Evolutionary conservation across 2,797 vertebrate species (phyloP).

Genomic region (Thunnus albacares): DNA sequence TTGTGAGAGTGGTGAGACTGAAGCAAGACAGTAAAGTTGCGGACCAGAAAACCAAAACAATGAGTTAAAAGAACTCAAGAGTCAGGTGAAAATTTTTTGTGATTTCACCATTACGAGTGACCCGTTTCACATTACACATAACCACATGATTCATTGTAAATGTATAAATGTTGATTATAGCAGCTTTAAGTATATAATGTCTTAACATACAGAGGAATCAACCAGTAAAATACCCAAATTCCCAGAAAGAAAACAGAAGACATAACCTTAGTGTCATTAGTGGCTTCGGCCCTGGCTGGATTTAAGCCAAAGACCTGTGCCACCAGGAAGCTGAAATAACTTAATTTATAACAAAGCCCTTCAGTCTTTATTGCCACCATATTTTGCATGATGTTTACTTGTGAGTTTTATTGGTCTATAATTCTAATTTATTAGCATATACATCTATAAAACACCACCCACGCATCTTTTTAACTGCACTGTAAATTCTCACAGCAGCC

Average conservation of each 20-base stretch:
- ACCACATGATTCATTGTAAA: background rate
- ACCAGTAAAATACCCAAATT: background rate
- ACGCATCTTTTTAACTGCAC: slow-evolving; percentile 35
- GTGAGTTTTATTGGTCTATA: slow-evolving; percentile 44
- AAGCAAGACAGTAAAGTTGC: too few relatives aligned
- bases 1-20: too few relatives aligned
- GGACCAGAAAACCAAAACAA: too few relatives aligned
- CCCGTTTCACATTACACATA: background rate
- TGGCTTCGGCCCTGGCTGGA: background rate
- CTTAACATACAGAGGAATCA: background rate
- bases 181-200: background rate
- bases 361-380: slow-evolving; percentile 28
- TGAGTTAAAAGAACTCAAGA: too few relatives aligned
- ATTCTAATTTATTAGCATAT: slow-evolving; percentile 48
- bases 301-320: slow-evolving; percentile 7
- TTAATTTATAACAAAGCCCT: slow-evolving; percentile 20
- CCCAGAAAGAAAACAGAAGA: background rate
- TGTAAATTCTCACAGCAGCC: slow-evolving; percentile 15
- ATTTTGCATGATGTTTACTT: slow-evolving; percentile 52
- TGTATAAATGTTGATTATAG: background rate
- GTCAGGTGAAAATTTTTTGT: background rate
- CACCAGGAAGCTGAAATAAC: slow-evolving; percentile 21
- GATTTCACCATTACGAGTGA: background rate
- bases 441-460: slow-evolving; percentile 43
- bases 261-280: too few relatives aligned